Base-by-base conservation (phyloP, 2,113 vertebrate genomes). In the Parus major region DNA sequence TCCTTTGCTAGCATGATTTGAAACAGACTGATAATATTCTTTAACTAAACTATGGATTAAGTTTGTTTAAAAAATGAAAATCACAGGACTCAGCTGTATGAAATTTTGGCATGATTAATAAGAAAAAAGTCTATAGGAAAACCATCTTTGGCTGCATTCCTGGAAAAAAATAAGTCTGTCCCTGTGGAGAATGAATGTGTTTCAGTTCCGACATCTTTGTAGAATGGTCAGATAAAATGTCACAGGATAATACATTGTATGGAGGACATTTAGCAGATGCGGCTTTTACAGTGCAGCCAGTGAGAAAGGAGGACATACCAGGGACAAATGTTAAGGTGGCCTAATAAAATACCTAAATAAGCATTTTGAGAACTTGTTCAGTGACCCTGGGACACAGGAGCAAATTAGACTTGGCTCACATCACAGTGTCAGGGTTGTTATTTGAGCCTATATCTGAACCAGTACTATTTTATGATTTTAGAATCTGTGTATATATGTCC, bases 111-210 rank as follows among this genome's bases (percentile, higher is more conserved):
- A 23, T 66, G 27, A 63, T 81, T 66, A 83, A 81, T 36, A 50
- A 89, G 50, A 60, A 83, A 63, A 72, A 63, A 27, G 10, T 55
- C 63, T 80, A 0, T 14, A 73, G 59, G 82, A 80, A 20, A 80
- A 9, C 24, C 2, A 15, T 82, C 39, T 90, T 91, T 95, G 90
- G 68, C 90, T 80, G 8, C 0, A 0, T 90, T 94, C 66, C 78
- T 95, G 92, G 85, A 53, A 85, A 90, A 93, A 94, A 94, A 25
- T 29, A 64, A 72, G 49, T 15, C 18, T 80, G 13, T 76, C 15
- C 57, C 71, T 53, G 31, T 53, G 85, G 88, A 57, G 72, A 78
- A 71, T 16, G 25, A 80, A 22, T 42, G 10, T 76, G 33, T 90
- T 90, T 77, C 64, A 52, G 72, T 75, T 41, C 68, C 41, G 39